These are phyloP conservation scores for Sinocyclocheilus anshuiensis DNA, from an alignment of 2,113 vertebrate species.

Conservation along the genomic window DNA sequence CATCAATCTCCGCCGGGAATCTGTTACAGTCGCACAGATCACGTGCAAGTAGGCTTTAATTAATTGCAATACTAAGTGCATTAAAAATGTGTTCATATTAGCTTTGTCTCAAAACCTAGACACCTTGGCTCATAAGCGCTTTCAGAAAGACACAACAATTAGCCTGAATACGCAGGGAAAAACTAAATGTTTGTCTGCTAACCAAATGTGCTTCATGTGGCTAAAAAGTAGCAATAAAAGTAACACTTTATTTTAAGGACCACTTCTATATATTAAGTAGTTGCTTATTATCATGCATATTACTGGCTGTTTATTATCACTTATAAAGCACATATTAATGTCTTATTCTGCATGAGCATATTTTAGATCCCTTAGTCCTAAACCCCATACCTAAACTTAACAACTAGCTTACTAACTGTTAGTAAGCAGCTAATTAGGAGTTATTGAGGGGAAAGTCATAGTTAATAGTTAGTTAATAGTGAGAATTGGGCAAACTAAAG, in stretches of 20 bases:
- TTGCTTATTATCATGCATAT: background rate
- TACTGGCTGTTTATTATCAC: too few relatives aligned
- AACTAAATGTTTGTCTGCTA: background rate
- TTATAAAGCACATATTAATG: too few relatives aligned
- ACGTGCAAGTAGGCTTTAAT: background rate
- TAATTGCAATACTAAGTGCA: background rate
- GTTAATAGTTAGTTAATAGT: too few relatives aligned
- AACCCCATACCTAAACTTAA: too few relatives aligned
- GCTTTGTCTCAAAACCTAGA: background rate
- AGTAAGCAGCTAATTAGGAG: too few relatives aligned
- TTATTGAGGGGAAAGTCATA: background rate
- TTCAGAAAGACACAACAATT: background rate
- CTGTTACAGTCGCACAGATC: conserved; percentile 35
- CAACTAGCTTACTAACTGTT: too few relatives aligned
- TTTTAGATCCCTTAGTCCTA: too few relatives aligned
- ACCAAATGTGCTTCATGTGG: background rate
- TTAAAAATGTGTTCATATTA: background rate
- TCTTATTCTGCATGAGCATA: too few relatives aligned
- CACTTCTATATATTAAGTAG: too few relatives aligned
- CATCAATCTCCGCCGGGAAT: conserved; percentile 68
- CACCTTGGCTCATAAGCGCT: background rate
- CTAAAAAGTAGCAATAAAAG: too few relatives aligned
- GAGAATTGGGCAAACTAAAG: too few relatives aligned
- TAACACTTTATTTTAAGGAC: too few relatives aligned
- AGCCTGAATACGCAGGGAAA: background rate